Evolutionary conservation across 1,140 invertebrate genomes (phyloP).

Genomic region (Megathymus violae): DNA sequence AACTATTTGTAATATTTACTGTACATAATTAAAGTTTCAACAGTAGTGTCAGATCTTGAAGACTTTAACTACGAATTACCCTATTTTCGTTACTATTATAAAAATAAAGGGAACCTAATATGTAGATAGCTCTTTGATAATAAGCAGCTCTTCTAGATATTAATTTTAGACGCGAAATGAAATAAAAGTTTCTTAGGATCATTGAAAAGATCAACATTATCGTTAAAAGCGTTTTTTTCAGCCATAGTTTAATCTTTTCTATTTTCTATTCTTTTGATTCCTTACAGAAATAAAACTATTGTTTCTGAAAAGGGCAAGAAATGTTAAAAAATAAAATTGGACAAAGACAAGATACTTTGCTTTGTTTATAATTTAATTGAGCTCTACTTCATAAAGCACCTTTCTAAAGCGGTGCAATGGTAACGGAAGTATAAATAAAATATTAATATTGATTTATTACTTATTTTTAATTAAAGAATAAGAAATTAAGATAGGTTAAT

Average conservation of each 20-base stretch:
- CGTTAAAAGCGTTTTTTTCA: conserved; percentile 18
- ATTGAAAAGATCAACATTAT: conserved; percentile 16
- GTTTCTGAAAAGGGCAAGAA: conserved; percentile 6
- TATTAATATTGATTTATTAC: too few species aligned
- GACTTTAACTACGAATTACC: background rate
- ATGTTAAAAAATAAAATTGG: conserved; percentile 8
- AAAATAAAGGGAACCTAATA: conserved; percentile 12
- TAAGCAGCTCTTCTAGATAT: conserved; percentile 8
- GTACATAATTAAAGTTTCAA: too few species aligned
- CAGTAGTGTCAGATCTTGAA: too few species aligned
- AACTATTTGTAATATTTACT: too few species aligned
- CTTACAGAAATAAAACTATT: conserved; percentile 1
- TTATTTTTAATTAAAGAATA: too few species aligned
- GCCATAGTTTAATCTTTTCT: conserved; percentile 12
- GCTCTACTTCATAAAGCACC: too few species aligned
- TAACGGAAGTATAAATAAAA: too few species aligned
- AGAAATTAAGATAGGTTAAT: too few species aligned
- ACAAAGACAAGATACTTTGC: background rate
- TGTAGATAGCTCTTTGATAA: conserved; percentile 20
- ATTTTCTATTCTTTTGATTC: conserved; percentile 2
- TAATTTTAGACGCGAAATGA: background rate
- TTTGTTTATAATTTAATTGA: background rate
- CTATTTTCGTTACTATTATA: background rate
- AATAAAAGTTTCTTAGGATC: conserved; percentile 1
- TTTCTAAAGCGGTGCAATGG: too few species aligned